Evolutionary conservation across 2,888 invertebrate species (phyloP).

Genomic region (Nomada hirtipes): DNA sequence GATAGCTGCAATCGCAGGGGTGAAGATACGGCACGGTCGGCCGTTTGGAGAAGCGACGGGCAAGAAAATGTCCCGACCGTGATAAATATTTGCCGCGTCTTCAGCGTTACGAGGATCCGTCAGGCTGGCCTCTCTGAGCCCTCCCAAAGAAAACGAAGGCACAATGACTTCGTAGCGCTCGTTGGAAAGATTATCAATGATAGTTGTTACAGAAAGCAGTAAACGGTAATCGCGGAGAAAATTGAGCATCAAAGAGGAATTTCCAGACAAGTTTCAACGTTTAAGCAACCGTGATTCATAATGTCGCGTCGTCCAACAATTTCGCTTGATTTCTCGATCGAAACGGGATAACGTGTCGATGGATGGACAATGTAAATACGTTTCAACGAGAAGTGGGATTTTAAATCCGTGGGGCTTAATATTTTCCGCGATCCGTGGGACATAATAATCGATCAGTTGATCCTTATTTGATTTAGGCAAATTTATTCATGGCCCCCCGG

Average conservation of each 20-base stretch:
- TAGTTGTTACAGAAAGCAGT: slow-evolving; percentile 14
- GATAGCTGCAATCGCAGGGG: slow-evolving; percentile 70
- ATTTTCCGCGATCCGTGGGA: too few species aligned
- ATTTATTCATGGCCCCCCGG: too few species aligned
- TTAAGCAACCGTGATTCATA: too few species aligned
- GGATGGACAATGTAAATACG: too few species aligned
- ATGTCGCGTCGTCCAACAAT: too few species aligned
- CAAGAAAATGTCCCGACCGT: slow-evolving; percentile 23
- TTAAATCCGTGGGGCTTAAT: too few species aligned
- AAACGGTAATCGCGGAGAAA: not conserved
- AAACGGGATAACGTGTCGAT: too few species aligned
- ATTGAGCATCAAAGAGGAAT: not conserved
- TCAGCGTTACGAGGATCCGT: not conserved
- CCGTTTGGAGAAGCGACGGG: slow-evolving; percentile 24
- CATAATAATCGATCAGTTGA: too few species aligned
- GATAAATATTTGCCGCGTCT: slow-evolving; percentile 42
- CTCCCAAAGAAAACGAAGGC: not conserved
- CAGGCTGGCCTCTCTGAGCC: not conserved
- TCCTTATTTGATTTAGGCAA: too few species aligned
- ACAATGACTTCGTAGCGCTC: not conserved
- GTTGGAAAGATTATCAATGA: slow-evolving; percentile 4
- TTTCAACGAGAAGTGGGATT: too few species aligned
- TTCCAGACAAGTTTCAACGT: not conserved
- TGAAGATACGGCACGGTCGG: slow-evolving; percentile 19
- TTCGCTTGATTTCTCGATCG: too few species aligned